Conservation (phyloP, 2,797 vertebrate species). For the Lutra lutra region DNA sequence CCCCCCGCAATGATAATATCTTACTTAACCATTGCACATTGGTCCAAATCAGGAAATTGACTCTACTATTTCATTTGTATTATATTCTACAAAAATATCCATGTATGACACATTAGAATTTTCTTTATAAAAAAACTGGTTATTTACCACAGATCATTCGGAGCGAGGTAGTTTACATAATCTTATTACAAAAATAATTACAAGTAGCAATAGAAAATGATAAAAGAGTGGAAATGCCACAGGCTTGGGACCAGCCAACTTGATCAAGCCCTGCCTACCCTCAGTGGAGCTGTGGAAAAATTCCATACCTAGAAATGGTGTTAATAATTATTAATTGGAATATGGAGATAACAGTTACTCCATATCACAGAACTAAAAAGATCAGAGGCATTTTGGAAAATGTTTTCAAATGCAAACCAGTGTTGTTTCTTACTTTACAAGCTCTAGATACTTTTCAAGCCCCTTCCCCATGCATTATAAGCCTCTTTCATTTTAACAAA, state of each 20-base stretch:
- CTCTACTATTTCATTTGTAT: neutral
- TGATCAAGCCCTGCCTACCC: neutral
- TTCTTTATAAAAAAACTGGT: neutral
- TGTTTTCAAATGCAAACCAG: neutral
- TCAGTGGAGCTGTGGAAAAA: neutral
- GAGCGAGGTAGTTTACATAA: neutral
- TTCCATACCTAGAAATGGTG: neutral
- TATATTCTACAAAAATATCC: neutral
- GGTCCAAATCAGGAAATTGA: neutral
- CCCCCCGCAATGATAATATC: neutral
- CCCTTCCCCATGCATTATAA: neutral
- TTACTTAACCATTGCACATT: neutral
- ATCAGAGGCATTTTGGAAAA: neutral
- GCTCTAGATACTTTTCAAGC: neutral
- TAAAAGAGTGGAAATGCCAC: neutral
- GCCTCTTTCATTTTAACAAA: neutral
- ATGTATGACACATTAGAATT: neutral
- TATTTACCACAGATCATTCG: neutral
- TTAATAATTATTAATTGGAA: conserved; percentile 3
- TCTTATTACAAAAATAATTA: conserved; percentile 23
- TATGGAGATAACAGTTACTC: neutral
- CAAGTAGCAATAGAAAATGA: neutral
- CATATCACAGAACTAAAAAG: neutral
- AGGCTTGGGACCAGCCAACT: neutral
- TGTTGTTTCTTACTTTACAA: neutral